These are phyloP conservation scores for Aleiodes sp. DNA, from an alignment of 1,140 invertebrate species.

Conservation along the genomic window DNA sequence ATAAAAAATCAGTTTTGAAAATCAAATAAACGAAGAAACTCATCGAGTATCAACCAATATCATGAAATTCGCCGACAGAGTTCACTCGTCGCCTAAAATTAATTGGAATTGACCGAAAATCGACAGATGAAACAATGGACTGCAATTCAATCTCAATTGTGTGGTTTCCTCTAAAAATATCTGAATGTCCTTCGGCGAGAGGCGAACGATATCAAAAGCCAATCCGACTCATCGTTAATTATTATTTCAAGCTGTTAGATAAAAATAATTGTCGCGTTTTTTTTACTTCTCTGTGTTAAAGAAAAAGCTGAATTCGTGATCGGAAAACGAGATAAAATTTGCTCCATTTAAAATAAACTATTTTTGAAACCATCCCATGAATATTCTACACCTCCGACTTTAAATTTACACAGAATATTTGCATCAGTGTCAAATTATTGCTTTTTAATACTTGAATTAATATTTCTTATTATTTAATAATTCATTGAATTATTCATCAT, in stretches of 20 bases:
- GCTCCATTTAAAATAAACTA: conserved; percentile 2
- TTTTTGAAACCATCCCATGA: not conserved
- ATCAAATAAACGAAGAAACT: too few species aligned
- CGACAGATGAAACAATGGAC: not conserved
- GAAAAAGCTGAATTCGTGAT: not conserved
- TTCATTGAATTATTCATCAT: not conserved
- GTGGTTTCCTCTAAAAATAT: conserved; percentile 3
- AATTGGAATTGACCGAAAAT: not conserved
- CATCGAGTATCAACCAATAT: not conserved
- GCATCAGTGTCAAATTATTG: not conserved
- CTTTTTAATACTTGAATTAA: not conserved
- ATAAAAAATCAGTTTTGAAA: too few species aligned
- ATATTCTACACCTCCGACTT: not conserved
- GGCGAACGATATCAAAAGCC: not conserved
- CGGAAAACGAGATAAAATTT: not conserved
- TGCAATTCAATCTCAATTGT: not conserved
- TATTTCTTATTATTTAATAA: not conserved
- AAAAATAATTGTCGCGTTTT: too few species aligned
- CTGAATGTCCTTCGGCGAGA: not conserved
- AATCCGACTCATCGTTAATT: too few species aligned
- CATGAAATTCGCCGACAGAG: not conserved
- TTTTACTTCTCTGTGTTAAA: not conserved
- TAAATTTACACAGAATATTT: not conserved
- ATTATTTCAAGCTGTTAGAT: too few species aligned
- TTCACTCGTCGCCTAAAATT: not conserved